A percentile compares a stretch with the other conserved stretches of the same genome.
Evolutionary conservation across 1,140 invertebrate species (phyloP).

Genomic region (Lepidurus arcticus): DNA sequence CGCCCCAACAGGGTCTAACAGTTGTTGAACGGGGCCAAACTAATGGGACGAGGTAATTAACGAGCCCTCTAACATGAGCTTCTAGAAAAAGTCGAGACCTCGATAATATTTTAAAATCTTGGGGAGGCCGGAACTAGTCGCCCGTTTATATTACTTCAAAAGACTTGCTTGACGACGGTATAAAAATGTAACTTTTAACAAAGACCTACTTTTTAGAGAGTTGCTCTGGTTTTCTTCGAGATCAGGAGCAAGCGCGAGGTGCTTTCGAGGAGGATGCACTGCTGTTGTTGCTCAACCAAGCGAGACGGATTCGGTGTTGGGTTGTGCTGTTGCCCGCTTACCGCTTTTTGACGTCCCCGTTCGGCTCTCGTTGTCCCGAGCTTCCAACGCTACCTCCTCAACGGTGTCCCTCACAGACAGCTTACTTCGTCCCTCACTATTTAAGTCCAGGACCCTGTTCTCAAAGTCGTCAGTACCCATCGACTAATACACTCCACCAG

Average conservation of each 20-base stretch:
- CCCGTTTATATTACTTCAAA: not conserved
- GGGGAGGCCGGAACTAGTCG: not conserved
- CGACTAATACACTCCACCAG: conserved; percentile 12
- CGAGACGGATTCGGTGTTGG: conserved; percentile 1
- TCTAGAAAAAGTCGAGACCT: too few relatives aligned
- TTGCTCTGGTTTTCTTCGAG: conserved; percentile 15
- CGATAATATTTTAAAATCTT: not conserved
- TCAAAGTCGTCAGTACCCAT: not conserved
- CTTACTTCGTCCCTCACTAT: not conserved
- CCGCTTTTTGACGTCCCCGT: conserved; percentile 7
- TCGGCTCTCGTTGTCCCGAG: not conserved
- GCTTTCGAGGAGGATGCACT: not conserved
- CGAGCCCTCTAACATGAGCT: too few relatives aligned
- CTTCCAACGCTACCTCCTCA: not conserved
- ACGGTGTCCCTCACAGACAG: not conserved
- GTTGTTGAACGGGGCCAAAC: too few relatives aligned
- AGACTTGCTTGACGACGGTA: not conserved
- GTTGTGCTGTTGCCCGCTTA: not conserved
- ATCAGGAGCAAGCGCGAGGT: not conserved
- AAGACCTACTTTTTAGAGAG: conserved; percentile 7
- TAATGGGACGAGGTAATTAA: too few relatives aligned
- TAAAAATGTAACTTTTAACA: not conserved
- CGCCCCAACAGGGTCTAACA: too few relatives aligned
- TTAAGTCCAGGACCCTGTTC: not conserved
- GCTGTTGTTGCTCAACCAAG: conserved; percentile 18